These are phyloP conservation scores for Drosophila kohkoa DNA, from an alignment of 1,140 invertebrate genomes.

Conservation along the genomic window DNA sequence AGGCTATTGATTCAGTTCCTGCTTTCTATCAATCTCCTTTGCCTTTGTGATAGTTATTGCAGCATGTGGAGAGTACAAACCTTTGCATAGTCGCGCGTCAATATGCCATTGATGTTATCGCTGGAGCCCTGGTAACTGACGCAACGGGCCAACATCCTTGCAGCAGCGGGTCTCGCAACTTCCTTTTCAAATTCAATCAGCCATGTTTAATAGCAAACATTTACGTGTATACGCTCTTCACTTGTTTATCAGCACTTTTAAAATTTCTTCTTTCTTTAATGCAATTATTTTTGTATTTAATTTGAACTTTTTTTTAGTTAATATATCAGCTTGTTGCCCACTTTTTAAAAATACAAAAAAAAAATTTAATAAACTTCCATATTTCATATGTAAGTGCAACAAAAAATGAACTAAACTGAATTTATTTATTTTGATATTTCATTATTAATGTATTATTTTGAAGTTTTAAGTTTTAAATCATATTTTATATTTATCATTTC, in stretches of 20 bases:
- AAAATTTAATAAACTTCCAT: too few species aligned
- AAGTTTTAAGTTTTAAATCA: too few species aligned
- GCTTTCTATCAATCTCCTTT: not conserved
- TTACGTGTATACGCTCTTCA: not conserved
- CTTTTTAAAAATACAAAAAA: too few species aligned
- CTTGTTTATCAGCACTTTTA: not conserved
- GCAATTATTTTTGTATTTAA: too few species aligned
- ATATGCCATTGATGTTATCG: constrained; percentile 79
- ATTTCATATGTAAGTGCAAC: too few species aligned
- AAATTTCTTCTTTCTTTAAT: too few species aligned
- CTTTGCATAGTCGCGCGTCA: constrained; percentile 80
- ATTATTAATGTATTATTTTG: too few species aligned
- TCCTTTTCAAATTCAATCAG: constrained; percentile 1
- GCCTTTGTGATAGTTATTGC: not conserved
- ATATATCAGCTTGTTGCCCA: too few species aligned
- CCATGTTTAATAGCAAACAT: not conserved
- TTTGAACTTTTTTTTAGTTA: not conserved
- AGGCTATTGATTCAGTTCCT: constrained; percentile 15
- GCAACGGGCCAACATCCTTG: constrained; percentile 80
- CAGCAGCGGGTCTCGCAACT: not conserved
- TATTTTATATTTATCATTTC: too few species aligned
- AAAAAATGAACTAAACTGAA: too few species aligned
- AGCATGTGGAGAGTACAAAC: constrained; percentile 52
- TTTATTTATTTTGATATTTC: too few species aligned
- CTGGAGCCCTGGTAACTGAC: constrained; percentile 83